Evolutionary conservation across 1,140 invertebrate species (phyloP), one percentile per base, ranked within the genome.

Genomic region (Apolygus lucorum): DNA sequence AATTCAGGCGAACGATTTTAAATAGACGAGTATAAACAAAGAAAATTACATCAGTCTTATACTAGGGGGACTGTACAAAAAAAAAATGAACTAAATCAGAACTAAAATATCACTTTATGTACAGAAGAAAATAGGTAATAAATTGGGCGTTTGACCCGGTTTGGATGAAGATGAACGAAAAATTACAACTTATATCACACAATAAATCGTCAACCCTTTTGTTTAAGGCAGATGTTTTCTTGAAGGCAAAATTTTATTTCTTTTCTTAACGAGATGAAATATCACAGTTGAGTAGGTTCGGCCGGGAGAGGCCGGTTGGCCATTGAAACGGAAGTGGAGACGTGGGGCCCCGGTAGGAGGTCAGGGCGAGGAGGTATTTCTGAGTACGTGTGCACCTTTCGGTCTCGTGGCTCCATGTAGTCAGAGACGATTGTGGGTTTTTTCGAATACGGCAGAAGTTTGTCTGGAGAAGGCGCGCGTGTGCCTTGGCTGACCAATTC

Each of bases 291-390:
- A 54, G 63, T 27, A 22, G 68, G 69, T 25, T 70, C 28, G 28
- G 83, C 84, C 0, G 87, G 87, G 28, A 89, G 77, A 1, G 88
- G 88, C 70, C 87, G 81, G 71, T 87, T 86, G 24, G 84, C 82
- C 84, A 87, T 86, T 28, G 70, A 24, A 68, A 81, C 82, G 63
- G 67, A 28, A 26, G 63, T 28, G 63, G 28, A 11, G 2, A 69
- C 66, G 65, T 21, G 22, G 29, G 52, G 34, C 4, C 22, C 2
- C 77, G 77, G 78, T 76, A 4, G 75, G 78, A 0, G 77, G 78
- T 74, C 0, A 72, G 73, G 2, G 75, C 75, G 77, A 22, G 1
- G 75, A 75, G 78, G 79, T 1, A 84, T 73, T 66, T 84, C 83
- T 0, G 81, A 79, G 70, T 85, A 84, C 21, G 83, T 72, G 71